A percentile compares a stretch with the other conserved stretches of the same genome.
These are phyloP conservation scores for Dromiciops gliroides DNA, from an alignment of 2,113 vertebrate species.

Conservation along the genomic window DNA sequence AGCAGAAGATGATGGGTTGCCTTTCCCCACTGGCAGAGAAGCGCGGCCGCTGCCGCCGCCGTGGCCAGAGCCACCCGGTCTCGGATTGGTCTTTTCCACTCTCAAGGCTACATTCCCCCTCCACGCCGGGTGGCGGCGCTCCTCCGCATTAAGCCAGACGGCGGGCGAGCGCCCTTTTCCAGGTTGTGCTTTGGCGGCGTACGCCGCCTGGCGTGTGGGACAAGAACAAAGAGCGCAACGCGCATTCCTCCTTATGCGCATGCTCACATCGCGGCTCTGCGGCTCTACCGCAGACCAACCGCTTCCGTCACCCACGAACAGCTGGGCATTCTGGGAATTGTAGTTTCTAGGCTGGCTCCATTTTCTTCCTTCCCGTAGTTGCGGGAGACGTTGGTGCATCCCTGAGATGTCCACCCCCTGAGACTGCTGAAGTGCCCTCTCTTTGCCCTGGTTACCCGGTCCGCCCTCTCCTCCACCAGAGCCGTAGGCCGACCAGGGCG, in stretches of 20 bases:
- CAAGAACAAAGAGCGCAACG: neutral
- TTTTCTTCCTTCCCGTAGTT: neutral
- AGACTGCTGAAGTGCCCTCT: neutral
- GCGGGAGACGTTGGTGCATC: neutral
- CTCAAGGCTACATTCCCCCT: neutral
- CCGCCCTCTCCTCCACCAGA: slow-evolving; percentile 88
- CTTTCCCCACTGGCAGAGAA: neutral
- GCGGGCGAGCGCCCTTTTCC: rapidly evolving
- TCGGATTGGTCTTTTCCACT: neutral
- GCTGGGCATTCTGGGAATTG: slow-evolving; percentile 21
- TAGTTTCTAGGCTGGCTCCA: neutral
- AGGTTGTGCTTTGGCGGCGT: neutral
- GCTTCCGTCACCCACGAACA: neutral
- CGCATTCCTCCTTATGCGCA: neutral
- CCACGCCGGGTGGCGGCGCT: neutral
- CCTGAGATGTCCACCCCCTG: neutral
- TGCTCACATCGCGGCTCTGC: neutral
- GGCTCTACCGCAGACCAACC: too few species aligned
- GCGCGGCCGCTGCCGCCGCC: too few species aligned
- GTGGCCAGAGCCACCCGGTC: neutral
- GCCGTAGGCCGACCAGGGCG: slow-evolving; percentile 81
- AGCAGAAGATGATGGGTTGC: neutral
- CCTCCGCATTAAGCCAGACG: rapidly evolving
- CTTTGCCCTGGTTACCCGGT: slow-evolving; percentile 41
- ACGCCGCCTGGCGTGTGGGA: neutral